These are phyloP conservation scores for Rhizoglyphus robini DNA, from an alignment of 1,140 invertebrate species.

Conservation along the genomic window DNA sequence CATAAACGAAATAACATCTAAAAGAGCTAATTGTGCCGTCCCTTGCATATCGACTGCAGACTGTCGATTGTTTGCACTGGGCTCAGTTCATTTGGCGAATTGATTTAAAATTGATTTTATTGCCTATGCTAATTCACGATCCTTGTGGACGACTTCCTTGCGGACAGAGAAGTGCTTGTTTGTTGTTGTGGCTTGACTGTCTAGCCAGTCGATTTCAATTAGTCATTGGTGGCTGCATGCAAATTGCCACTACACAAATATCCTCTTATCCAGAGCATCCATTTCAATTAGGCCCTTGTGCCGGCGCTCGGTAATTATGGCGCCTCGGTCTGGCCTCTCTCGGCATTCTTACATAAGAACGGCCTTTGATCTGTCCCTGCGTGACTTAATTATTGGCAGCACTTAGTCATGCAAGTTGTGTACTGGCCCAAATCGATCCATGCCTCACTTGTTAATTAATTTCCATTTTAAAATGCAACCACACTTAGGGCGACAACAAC, in stretches of 20 bases:
- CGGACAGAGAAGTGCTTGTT: not conserved
- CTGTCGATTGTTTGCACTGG: too few relatives aligned
- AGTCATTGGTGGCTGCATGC: not conserved
- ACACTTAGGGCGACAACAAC: not conserved
- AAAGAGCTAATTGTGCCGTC: too few relatives aligned
- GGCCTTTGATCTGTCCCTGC: not conserved
- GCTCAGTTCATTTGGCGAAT: not conserved
- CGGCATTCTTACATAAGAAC: not conserved
- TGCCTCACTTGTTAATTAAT: not conserved
- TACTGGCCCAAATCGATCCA: not conserved
- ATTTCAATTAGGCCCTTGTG: not conserved
- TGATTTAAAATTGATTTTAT: not conserved
- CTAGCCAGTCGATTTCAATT: not conserved
- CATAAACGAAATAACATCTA: too few relatives aligned
- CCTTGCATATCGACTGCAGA: too few relatives aligned
- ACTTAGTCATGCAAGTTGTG: not conserved
- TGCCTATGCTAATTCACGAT: not conserved
- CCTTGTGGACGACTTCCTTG: not conserved
- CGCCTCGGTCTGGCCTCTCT: not conserved
- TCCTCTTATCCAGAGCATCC: too few relatives aligned
- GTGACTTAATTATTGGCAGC: not conserved
- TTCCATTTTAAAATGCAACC: not conserved
- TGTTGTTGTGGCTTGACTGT: not conserved
- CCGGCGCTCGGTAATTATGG: not conserved
- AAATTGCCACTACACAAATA: too few relatives aligned